Percentiles rank a stretch among this genome's conserved stretches.
Evolutionary conservation across 2,888 invertebrate genomes (phyloP).

Genomic region (Drosophila kanekoi): DNA sequence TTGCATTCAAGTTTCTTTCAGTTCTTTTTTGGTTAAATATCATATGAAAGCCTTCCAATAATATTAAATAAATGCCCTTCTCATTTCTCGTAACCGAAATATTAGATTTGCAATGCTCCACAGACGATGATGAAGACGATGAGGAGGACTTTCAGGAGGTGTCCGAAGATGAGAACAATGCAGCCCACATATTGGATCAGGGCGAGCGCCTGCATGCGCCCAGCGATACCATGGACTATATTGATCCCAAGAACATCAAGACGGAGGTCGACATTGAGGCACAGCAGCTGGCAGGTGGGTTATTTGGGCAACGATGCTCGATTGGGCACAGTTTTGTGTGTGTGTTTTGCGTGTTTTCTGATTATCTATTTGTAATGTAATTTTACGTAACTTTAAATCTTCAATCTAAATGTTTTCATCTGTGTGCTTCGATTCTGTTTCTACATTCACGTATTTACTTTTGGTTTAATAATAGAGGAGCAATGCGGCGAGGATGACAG

Average conservation of each 20-base stretch:
- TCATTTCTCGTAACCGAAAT: conserved; percentile 1
- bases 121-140: conserved; percentile 90
- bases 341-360: conserved; percentile 15
- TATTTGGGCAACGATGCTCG: neutral
- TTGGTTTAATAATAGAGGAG: conserved; percentile 75
- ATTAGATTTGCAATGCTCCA: conserved; percentile 89
- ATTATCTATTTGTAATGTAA: conserved; percentile 10
- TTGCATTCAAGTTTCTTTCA: conserved; percentile 27
- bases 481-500: conserved; percentile 87
- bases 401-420: conserved; percentile 48
- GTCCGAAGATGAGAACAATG: conserved; percentile 86
- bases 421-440: conserved; percentile 61
- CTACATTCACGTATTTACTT: conserved; percentile 42
- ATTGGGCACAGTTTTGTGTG: conserved; percentile 1
- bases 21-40: conserved; percentile 10
- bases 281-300: conserved; percentile 77
- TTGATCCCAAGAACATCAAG: conserved; percentile 80
- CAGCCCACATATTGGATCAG: conserved; percentile 85
- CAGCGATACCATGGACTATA: conserved; percentile 63
- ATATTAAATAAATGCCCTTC: neutral
- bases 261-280: conserved; percentile 79
- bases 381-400: conserved; percentile 21
- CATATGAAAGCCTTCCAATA: neutral
- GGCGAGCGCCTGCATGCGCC: conserved; percentile 80
- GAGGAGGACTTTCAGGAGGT: conserved; percentile 87